Evolutionary conservation across 2,797 vertebrate species (phyloP).

Genomic region (Brachyrhaphis roseni): DNA sequence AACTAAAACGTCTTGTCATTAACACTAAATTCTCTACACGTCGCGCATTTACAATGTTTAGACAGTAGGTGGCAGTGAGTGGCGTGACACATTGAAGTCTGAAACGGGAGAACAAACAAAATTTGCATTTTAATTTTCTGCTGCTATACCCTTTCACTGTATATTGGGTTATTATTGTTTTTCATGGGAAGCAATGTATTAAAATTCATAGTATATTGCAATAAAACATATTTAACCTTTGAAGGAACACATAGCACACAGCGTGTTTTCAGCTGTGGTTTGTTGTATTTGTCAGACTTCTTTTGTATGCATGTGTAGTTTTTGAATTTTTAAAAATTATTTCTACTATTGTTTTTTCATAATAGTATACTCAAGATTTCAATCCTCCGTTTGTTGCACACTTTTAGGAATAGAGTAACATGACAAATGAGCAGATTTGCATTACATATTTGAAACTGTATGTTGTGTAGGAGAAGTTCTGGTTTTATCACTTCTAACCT

Average conservation of each 20-base stretch:
- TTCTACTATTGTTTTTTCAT: not conserved
- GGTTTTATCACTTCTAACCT: not conserved
- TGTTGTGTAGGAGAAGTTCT: not conserved
- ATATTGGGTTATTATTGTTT: not conserved
- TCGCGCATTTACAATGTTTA: not conserved
- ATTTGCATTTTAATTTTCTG: not conserved
- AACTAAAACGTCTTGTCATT: not conserved
- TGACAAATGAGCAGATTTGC: not conserved
- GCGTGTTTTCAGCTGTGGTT: not conserved
- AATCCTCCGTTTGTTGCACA: not conserved
- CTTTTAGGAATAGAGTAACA: not conserved
- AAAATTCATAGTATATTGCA: not conserved
- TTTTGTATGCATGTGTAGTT: not conserved
- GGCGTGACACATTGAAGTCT: not conserved
- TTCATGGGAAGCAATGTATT: not conserved
- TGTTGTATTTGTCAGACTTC: not conserved
- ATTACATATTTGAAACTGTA: not conserved
- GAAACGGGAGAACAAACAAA: not conserved
- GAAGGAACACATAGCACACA: not conserved
- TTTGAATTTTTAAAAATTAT: not conserved
- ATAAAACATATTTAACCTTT: not conserved
- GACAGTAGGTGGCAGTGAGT: slow-evolving; percentile 1
- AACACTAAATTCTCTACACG: not conserved
- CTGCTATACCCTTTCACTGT: no score
- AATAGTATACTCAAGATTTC: not conserved